Evolutionary conservation across 2,113 vertebrate genomes (phyloP).

Genomic region (Struthidea cinerea): DNA sequence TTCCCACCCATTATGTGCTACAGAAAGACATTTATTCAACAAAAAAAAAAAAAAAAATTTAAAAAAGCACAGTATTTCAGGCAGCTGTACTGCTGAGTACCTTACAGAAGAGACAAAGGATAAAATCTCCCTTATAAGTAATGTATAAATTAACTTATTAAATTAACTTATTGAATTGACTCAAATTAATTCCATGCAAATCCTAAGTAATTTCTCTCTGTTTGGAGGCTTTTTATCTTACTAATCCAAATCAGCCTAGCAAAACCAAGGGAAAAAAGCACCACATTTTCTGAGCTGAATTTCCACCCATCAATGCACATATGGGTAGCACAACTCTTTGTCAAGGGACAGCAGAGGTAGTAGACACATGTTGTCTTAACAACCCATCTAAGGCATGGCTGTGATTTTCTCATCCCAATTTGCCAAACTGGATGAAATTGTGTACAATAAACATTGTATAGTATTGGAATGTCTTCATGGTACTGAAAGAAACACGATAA

Average conservation of each 20-base stretch:
- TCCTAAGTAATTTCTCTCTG: background rate
- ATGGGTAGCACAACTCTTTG: background rate
- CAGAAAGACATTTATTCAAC: background rate
- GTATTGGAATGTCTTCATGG: background rate
- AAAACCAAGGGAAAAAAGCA: background rate
- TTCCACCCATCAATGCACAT: background rate
- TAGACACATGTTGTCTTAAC: background rate
- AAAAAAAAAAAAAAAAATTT: too few species aligned
- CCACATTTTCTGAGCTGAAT: background rate
- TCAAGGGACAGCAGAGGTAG: background rate
- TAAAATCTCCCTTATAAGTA: background rate
- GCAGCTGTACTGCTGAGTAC: background rate
- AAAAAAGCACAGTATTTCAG: background rate
- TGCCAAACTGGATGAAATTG: background rate
- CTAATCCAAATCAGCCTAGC: background rate
- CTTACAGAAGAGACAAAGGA: background rate
- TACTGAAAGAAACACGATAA: background rate
- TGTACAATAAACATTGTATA: background rate
- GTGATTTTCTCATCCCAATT: background rate
- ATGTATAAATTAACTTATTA: background rate
- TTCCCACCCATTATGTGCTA: background rate
- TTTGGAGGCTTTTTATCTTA: background rate
- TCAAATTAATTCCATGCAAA: conserved; percentile 3
- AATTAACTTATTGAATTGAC: background rate
- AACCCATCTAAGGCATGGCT: background rate